These are phyloP conservation scores for Neopipo cinnamomea DNA, from an alignment of 2,113 vertebrate genomes.

Conservation along the genomic window DNA sequence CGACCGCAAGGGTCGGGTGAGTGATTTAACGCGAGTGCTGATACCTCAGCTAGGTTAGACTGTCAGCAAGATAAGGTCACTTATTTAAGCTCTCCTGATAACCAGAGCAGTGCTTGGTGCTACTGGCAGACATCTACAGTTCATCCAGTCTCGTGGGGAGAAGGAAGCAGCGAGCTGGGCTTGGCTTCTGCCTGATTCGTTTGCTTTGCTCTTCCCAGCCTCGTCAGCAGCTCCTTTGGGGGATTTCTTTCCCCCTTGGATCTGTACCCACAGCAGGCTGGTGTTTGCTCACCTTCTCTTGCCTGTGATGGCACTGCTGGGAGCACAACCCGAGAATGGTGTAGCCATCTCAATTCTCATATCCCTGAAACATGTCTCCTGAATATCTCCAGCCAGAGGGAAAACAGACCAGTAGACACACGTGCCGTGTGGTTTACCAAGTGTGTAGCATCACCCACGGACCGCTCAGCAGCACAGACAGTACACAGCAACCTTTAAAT, in stretches of 20 bases:
- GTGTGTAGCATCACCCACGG: background rate
- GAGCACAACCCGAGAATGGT: background rate
- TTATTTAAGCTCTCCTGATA: background rate
- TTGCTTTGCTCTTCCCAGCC: background rate
- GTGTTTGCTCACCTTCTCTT: background rate
- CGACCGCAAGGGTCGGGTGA: background rate
- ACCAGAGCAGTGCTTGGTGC: background rate
- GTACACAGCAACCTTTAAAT: background rate
- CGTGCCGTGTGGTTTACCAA: background rate
- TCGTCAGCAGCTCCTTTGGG: background rate
- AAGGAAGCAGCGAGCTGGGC: background rate
- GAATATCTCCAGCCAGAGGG: background rate
- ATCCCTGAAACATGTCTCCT: background rate
- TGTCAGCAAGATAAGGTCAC: background rate
- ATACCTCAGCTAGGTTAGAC: background rate
- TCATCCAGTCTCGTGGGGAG: background rate
- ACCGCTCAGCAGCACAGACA: background rate
- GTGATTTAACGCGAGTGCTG: background rate
- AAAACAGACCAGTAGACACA: background rate
- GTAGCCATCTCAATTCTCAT: background rate
- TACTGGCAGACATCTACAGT: background rate
- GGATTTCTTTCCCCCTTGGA: background rate
- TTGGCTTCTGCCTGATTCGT: background rate
- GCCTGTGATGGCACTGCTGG: background rate
- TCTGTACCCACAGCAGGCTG: background rate